Conservation (phyloP, 2,888 invertebrate genomes). For the Lutraria lutraria region DNA sequence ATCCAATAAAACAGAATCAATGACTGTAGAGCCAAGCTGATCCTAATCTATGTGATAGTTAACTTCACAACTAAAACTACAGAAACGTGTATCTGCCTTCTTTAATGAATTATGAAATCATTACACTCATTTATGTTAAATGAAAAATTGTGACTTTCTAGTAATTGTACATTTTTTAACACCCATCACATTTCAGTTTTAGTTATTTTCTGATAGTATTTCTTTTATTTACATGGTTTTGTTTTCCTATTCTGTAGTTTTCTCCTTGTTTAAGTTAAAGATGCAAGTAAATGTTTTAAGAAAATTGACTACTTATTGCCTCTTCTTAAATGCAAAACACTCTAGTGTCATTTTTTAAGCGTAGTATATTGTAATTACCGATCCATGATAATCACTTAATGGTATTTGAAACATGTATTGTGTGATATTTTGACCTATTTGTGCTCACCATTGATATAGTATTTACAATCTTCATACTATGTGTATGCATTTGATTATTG, state of each 20-base stretch:
- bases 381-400: too few species aligned
- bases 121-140: background rate
- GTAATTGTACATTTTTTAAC: too few species aligned
- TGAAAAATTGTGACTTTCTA: background rate
- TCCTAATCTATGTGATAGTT: background rate
- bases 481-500: background rate
- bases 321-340: too few species aligned
- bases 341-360: too few species aligned
- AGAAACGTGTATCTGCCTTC: background rate
- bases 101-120: background rate
- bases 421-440: background rate
- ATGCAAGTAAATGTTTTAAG: too few species aligned
- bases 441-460: background rate
- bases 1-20: conserved; percentile 74
- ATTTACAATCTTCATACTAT: background rate
- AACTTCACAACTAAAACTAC: background rate
- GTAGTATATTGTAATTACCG: too few species aligned
- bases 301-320: too few species aligned
- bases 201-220: too few species aligned
- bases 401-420: background rate
- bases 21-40: conserved; percentile 72
- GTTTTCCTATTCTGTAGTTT: too few species aligned
- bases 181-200: too few species aligned
- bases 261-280: too few species aligned
- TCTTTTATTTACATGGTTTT: too few species aligned